These are phyloP conservation scores for Aphelenchoides fujianensis DNA, from an alignment of 1,140 invertebrate genomes.

Conservation along the genomic window DNA sequence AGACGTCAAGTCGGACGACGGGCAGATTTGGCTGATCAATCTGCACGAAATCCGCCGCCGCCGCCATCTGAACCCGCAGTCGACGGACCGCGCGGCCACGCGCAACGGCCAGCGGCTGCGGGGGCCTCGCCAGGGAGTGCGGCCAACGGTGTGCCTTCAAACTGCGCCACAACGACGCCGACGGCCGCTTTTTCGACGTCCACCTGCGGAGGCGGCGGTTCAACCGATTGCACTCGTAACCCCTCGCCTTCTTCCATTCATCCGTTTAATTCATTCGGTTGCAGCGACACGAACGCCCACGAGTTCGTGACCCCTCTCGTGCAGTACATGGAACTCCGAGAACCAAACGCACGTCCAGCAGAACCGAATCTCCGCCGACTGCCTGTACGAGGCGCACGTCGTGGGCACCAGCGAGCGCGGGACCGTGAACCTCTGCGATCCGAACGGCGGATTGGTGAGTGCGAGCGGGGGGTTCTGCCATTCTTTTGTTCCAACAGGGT, in stretches of 20 bases:
- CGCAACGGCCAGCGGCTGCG: constrained; percentile 9
- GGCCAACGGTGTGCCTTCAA: constrained; percentile 44
- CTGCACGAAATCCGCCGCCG: constrained; percentile 27
- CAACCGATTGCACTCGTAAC: constrained; percentile 8
- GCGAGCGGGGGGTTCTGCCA: constrained; percentile 17
- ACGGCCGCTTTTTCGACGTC: constrained; percentile 20
- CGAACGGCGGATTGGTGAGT: constrained; percentile 56
- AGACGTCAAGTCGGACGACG: constrained; percentile 27
- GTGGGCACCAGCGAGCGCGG: constrained; percentile 34
- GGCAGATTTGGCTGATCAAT: constrained; percentile 39
- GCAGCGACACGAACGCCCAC: constrained; percentile 11
- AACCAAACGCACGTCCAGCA: constrained; percentile 38
- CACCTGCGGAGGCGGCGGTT: constrained; percentile 6
- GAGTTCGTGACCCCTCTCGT: constrained; percentile 42
- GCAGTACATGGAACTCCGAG: constrained; percentile 51
- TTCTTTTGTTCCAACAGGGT: constrained; percentile 20
- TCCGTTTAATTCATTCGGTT: background rate
- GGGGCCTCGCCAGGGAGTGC: constrained; percentile 46
- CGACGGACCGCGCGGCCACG: background rate
- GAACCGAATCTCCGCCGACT: constrained; percentile 42
- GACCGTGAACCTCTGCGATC: constrained; percentile 59
- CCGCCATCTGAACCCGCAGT: constrained; percentile 7
- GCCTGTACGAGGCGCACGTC: constrained; percentile 53
- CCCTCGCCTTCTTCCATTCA: too few relatives aligned
- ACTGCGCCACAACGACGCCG: constrained; percentile 30